A percentile compares a stretch with the other conserved stretches of the same genome.
These are phyloP conservation scores for Seladonia tumulorum DNA, from an alignment of 2,888 invertebrate species.

Conservation along the genomic window DNA sequence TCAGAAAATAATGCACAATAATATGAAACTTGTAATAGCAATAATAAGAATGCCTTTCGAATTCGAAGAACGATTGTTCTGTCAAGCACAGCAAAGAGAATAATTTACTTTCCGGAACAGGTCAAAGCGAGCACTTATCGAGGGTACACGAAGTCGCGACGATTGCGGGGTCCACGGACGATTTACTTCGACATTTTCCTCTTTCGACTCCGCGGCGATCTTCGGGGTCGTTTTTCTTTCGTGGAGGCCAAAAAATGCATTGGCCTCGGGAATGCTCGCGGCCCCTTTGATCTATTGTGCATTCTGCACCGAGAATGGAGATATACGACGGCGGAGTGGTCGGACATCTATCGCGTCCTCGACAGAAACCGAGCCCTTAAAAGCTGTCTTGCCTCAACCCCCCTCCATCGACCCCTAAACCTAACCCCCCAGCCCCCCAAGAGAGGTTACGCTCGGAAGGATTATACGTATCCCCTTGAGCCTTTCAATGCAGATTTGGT, in stretches of 20 bases:
- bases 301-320: slow-evolving; percentile 39
- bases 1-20: not conserved
- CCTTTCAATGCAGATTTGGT: slow-evolving; percentile 47
- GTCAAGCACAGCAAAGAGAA: not conserved
- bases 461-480: slow-evolving; percentile 45
- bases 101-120: not conserved
- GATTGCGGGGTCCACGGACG: slow-evolving; percentile 3
- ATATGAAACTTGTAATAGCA: not conserved
- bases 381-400: slow-evolving; percentile 22
- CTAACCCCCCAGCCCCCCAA: not conserved
- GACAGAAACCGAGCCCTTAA: slow-evolving; percentile 44
- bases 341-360: slow-evolving; percentile 45
- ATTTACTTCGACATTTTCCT: slow-evolving; percentile 49
- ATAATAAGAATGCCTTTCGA: not conserved
- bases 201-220: not conserved
- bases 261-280: slow-evolving; percentile 36
- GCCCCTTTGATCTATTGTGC: slow-evolving; percentile 55
- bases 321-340: slow-evolving; percentile 19
- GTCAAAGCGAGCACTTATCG: not conserved
- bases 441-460: slow-evolving; percentile 40
- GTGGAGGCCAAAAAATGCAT: slow-evolving; percentile 50
- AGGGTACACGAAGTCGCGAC: slow-evolving; percentile 14
- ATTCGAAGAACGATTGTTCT: not conserved
- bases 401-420: not conserved
- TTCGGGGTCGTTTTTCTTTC: slow-evolving; percentile 4